Percentiles rank a stretch among this genome's conserved stretches.
Conservation (phyloP, 2,888 invertebrate genomes). For the Ecdyonurus torrentis region DNA sequence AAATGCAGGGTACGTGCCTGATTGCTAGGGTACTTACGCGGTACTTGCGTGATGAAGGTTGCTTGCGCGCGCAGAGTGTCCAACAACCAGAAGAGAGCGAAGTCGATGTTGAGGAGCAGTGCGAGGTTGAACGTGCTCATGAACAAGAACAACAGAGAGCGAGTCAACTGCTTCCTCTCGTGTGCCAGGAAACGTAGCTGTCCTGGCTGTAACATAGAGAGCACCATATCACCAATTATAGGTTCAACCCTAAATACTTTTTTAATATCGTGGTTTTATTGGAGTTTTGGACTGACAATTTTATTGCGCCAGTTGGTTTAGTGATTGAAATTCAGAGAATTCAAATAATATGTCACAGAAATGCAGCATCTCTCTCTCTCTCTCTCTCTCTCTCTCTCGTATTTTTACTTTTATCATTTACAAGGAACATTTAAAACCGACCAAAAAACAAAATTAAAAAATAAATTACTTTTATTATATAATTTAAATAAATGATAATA, state of each 20-base stretch:
- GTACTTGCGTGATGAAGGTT: neutral
- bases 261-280: neutral
- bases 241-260: neutral
- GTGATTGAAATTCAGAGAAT: too few relatives aligned
- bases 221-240: neutral
- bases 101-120: neutral
- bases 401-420: too few relatives aligned
- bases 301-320: too few relatives aligned
- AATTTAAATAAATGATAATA: too few relatives aligned
- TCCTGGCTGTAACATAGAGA: neutral
- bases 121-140: neutral
- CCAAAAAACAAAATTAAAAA: too few relatives aligned
- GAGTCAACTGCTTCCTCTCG: neutral
- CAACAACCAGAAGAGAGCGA: constrained; percentile 1
- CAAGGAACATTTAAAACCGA: too few relatives aligned
- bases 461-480: too few relatives aligned
- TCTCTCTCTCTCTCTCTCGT: too few relatives aligned
- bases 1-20: too few relatives aligned
- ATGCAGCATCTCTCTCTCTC: too few relatives aligned
- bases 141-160: neutral
- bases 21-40: neutral
- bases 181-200: neutral
- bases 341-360: too few relatives aligned
- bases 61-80: neutral
- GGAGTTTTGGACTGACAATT: too few relatives aligned